Base-by-base conservation (phyloP, 2,113 vertebrate genomes). In the Piaya cayana region DNA sequence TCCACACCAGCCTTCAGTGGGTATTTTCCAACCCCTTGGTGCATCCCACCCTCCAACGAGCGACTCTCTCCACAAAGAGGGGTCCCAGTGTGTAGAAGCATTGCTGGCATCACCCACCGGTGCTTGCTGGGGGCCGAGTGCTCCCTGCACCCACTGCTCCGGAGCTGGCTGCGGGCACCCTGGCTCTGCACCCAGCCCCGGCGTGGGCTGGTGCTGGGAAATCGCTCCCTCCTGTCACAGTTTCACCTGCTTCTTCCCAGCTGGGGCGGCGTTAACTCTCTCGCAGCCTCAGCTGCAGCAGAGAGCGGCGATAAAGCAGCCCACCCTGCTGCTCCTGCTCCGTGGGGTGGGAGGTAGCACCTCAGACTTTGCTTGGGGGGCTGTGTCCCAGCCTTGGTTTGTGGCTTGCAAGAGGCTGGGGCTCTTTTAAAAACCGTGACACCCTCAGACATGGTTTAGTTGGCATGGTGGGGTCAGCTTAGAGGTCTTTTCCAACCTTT, bases 191-290 rank as follows among this genome's bases (percentile, higher is more conserved):
- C 39, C 12, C 1, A 67, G 45, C 65, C 32, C 43, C 1, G 2
- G 39, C 2, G 3, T 21, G 60, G 72, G 64, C n/a, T 32, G 43
- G 26, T 47, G 27, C 34, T 1, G 29, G 60, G 60, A 58, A 82
- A 43, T 90, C 5, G 6, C 68, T 79, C 69, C 63, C 32, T 80
- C 15, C 74, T 55, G 45, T 53, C 86, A 11, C 65, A 21, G 9
- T 65, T 79, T 83, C 76, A 78, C 86, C 82, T 62, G 68, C 68
- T 84, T 29, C 77, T 42, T 90, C 71, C 90, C 82, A 37, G 60
- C 60, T 30, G 65, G 69, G 56, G n/a, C 3, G 1, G 10, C 0
- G 0, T 90, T 82, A 64, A 67, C n/a, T 11, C 82, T 32, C 37
- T 30, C 19, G 0, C 36, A 34, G 26, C 56, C 49, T 37, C 55